Evolutionary conservation across 1,140 invertebrate species (phyloP), one percentile per base, ranked within the genome.

Genomic region (Gonioctena quinquepunctata): DNA sequence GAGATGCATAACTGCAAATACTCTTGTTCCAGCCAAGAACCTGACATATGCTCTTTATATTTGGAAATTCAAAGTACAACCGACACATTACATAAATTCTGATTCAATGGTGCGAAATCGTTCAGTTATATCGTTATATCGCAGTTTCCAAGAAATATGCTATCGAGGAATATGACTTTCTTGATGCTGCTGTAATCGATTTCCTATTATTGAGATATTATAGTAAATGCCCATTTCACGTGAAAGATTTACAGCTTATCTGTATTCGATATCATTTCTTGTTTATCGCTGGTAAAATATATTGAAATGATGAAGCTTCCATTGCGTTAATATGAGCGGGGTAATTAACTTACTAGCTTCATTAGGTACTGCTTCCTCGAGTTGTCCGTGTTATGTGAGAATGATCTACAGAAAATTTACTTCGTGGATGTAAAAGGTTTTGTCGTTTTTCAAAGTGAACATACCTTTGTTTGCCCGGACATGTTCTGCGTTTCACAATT

Each of bases 141-240:
- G 33, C 33, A n/a, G 16, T 4, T 42, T n/a, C 33, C 33, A 42
- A n/a, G 33, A 42, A 42, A 42, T 42, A 42, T 42, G 33, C 33
- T 42, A 11, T 42, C 16, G 33, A 42, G 8, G 33, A 3, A 42
- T 42, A 42, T 42, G 33, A 42, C 11, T 42, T 42, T 42, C 33
- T 42, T n/a, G 13, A 42, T 42, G 33, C 33, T 11, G 33, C 33
- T n/a, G 33, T 42, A 13, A n/a, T 16, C 56, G 56, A 59, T 59
- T 59, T 59, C 23, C 7, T 59, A 26, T 59, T 59, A 59, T 59
- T 59, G 22, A 59, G 56, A 59, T 56, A 59, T 59, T 26, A 59
- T 16, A 22, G 56, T n/a, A 16, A 59, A 59, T 16, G 56, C 26
- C 11, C 26, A 1, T 28, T 25, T 59, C 18, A 26, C 23, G 23